Conservation (phyloP, 2,797 vertebrate genomes). For the Ataeniobius toweri region DNA sequence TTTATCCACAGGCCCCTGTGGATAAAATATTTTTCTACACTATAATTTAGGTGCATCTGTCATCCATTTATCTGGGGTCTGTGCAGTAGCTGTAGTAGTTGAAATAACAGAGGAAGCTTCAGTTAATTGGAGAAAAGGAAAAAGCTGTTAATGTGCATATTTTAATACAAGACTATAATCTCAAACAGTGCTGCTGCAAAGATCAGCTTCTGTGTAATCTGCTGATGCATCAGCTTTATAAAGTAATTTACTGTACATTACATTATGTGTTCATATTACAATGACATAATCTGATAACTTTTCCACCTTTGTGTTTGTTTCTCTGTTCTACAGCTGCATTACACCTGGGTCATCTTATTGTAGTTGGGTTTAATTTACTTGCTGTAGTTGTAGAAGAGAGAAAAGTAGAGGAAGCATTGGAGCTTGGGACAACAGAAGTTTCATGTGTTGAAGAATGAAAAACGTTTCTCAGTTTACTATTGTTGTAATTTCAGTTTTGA, state of each 20-base stretch:
- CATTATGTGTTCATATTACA: not conserved
- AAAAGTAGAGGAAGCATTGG: not conserved
- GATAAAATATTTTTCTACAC: not conserved
- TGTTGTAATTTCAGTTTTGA: not conserved
- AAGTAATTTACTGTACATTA: not conserved
- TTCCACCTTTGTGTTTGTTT: not conserved
- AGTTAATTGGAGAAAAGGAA: not conserved
- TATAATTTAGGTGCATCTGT: not conserved
- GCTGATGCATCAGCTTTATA: not conserved
- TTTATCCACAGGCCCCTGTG: not conserved
- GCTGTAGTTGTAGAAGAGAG: not conserved
- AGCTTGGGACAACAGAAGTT: not conserved
- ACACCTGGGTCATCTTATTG: not conserved
- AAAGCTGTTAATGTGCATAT: not conserved
- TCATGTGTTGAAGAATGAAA: not conserved
- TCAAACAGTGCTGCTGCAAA: not conserved
- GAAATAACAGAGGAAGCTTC: not conserved
- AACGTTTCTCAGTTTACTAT: not conserved
- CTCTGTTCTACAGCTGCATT: not conserved
- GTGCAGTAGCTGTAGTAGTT: slow-evolving; percentile 3
- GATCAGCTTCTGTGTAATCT: not conserved
- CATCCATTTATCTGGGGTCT: slow-evolving; percentile 36
- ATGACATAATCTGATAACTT: not conserved
- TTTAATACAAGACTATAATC: not conserved
- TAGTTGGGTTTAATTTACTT: not conserved